phyloP scores from a whole-genome alignment of 2,888 invertebrate genomes.

The Piscicola geometra region DNA sequence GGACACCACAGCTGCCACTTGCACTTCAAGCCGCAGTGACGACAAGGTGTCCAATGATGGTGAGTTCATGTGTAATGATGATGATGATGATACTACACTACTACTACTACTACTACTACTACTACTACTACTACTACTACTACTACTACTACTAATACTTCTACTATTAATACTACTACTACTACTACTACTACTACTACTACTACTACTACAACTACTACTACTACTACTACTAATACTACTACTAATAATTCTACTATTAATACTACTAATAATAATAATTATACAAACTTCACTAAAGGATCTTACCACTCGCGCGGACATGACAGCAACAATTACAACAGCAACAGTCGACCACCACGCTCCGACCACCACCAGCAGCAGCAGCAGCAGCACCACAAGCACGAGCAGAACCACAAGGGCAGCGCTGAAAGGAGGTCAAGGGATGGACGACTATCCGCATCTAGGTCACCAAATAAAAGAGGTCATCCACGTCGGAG shows the following conservation, averaged over 20 bases:
- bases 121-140: too few relatives aligned
- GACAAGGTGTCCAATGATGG: constrained; percentile 4
- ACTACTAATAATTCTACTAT: too few relatives aligned
- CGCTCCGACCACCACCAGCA: not conserved
- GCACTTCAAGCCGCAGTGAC: not conserved
- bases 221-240: too few relatives aligned
- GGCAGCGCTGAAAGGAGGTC: not conserved
- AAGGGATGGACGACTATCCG: not conserved
- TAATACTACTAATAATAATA: too few relatives aligned
- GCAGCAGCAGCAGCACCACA: not conserved
- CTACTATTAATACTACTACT: too few relatives aligned
- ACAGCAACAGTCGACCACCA: not conserved
- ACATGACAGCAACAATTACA: not conserved
- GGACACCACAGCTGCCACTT: not conserved
- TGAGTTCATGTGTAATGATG: not conserved
- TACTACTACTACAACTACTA: too few relatives aligned
- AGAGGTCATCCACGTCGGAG: not conserved
- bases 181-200: too few relatives aligned
- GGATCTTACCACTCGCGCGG: not conserved
- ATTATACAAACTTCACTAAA: not conserved
- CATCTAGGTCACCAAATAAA: not conserved
- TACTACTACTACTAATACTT: too few relatives aligned
- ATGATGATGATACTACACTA: not conserved
- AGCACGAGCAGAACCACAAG: not conserved
- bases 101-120: not conserved